These are phyloP conservation scores for Lynx canadensis DNA, from an alignment of 2,113 vertebrate species.

Conservation along the genomic window DNA sequence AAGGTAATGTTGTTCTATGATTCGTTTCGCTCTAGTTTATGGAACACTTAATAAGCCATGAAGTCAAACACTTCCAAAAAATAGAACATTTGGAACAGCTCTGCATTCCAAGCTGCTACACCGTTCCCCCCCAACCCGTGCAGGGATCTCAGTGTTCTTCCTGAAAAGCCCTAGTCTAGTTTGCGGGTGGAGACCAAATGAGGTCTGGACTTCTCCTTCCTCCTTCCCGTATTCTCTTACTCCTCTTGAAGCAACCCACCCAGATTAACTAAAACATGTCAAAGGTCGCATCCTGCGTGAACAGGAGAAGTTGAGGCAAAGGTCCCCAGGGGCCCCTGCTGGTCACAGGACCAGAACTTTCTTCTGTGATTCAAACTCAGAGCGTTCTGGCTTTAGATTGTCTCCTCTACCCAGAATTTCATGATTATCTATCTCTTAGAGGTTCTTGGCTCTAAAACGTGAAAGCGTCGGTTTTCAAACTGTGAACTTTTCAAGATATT, in stretches of 20 bases:
- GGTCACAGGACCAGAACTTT: not conserved
- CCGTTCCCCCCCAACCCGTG: no score
- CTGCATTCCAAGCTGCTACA: fast-evolving
- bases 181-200: not conserved
- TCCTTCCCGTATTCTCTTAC: not conserved
- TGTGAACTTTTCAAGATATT: not conserved
- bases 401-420: not conserved
- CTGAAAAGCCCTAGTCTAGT: not conserved
- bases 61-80: not conserved
- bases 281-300: not conserved
- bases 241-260: not conserved
- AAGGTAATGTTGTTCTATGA: not conserved
- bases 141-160: not conserved
- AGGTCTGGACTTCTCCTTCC: not conserved
- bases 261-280: not conserved
- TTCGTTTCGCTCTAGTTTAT: not conserved
- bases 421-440: not conserved
- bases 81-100: not conserved
- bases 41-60: not conserved
- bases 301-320: not conserved
- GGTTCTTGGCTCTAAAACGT: not conserved
- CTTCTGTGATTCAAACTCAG: not conserved
- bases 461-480: not conserved
- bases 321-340: not conserved
- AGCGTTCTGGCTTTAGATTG: not conserved